Percentiles rank a stretch among this genome's conserved stretches.
These are phyloP conservation scores for Lasioglossum villosulum DNA, from an alignment of 2,888 invertebrate genomes.

Conservation along the genomic window DNA sequence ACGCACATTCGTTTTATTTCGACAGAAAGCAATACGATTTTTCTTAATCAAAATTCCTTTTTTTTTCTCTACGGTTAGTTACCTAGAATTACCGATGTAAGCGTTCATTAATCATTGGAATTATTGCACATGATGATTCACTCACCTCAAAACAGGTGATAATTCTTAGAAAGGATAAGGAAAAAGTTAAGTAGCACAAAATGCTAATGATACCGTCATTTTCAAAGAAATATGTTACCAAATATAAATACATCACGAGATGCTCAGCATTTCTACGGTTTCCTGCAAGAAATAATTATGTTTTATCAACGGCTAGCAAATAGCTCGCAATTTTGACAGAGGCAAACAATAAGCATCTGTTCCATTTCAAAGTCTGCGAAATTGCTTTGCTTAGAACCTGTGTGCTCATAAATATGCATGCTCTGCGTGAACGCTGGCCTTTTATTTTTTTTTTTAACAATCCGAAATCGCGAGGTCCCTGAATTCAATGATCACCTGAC, in stretches of 20 bases:
- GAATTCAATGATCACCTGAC: not conserved
- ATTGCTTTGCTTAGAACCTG: conserved; percentile 42
- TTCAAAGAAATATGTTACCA: not conserved
- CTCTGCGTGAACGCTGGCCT: conserved; percentile 14
- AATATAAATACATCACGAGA: not conserved
- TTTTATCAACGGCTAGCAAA: not conserved
- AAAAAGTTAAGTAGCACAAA: conserved; percentile 3
- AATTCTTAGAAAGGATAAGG: not conserved
- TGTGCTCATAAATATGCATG: conserved; percentile 61
- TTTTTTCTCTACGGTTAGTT: not conserved
- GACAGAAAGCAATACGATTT: not conserved
- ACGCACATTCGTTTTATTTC: not conserved
- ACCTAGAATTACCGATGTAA: not conserved
- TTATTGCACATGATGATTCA: not conserved
- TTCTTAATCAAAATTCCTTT: not conserved
- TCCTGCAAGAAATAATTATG: not conserved
- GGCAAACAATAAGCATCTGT: not conserved
- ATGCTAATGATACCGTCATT: not conserved
- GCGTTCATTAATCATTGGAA: not conserved
- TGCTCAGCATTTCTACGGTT: not conserved
- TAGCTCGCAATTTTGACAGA: not conserved
- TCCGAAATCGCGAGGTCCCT: not conserved
- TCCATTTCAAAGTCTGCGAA: conserved; percentile 10
- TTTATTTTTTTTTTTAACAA: not conserved
- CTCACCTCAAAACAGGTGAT: not conserved